Conservation (phyloP, 2,888 invertebrate genomes). For the Neria commutata region DNA sequence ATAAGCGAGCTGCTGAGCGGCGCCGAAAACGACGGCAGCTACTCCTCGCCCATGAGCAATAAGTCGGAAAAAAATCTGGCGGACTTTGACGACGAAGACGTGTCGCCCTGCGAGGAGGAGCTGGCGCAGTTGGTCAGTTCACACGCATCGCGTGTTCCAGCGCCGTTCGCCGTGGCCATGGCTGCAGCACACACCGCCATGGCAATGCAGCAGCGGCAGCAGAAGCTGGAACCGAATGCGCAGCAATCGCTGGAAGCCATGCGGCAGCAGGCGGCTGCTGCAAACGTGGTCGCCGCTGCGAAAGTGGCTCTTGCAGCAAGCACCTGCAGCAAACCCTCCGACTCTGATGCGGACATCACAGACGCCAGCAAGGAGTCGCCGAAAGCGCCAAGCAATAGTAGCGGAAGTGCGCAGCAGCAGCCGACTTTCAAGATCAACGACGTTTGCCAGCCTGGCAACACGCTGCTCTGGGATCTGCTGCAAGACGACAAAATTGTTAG, state of each 20-base stretch:
- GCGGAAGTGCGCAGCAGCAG: conserved; percentile 33
- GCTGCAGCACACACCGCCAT: conserved; percentile 55
- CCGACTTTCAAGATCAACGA: conserved; percentile 63
- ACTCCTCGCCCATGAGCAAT: conserved; percentile 90
- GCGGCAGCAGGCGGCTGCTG: conserved; percentile 46
- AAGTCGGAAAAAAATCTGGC: conserved; percentile 95
- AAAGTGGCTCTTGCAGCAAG: conserved; percentile 44
- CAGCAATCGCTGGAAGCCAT: conserved; percentile 46
- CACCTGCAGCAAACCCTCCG: conserved; percentile 38
- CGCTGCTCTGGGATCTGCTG: conserved; percentile 90
- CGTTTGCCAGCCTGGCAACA: conserved; percentile 90
- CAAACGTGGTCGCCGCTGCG: conserved; percentile 50
- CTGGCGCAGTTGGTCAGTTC: conserved; percentile 76
- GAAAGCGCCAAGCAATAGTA: conserved; percentile 12
- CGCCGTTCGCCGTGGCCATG: conserved; percentile 55
- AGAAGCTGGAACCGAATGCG: conserved; percentile 47
- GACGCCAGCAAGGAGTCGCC: conserved; percentile 36
- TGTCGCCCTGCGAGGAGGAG: conserved; percentile 87
- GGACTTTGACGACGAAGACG: conserved; percentile 91
- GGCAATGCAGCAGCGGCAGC: conserved; percentile 50
- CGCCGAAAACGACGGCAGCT: conserved; percentile 82
- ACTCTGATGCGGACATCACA: conserved; percentile 46
- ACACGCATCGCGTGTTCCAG: conserved; percentile 51
- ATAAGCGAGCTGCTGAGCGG: conserved; percentile 64
- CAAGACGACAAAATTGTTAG: conserved; percentile 89